A percentile compares a stretch with the other conserved stretches of the same genome.
Evolutionary conservation across 2,888 invertebrate genomes (phyloP).

Genomic region (Athrips mouffetella): DNA sequence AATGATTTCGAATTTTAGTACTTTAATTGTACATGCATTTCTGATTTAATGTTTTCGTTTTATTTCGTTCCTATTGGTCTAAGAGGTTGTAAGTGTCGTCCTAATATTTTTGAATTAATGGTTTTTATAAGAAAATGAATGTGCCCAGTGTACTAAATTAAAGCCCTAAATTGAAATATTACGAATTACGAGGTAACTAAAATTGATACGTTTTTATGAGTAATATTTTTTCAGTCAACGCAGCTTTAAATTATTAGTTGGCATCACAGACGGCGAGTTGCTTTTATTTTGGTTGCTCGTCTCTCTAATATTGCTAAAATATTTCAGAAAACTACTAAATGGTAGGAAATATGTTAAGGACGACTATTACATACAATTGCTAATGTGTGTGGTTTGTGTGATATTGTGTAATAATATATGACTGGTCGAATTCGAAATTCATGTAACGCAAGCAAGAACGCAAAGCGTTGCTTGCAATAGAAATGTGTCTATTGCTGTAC

Average conservation of each 20-base stretch:
- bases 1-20: slow-evolving; percentile 3
- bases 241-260: too few species aligned
- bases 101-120: neutral
- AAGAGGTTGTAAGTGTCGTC: slow-evolving; percentile 24
- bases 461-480: slow-evolving; percentile 49
- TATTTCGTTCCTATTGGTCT: slow-evolving; percentile 50
- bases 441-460: slow-evolving; percentile 52
- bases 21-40: slow-evolving; percentile 26
- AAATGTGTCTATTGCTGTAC: slow-evolving; percentile 46
- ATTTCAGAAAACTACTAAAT: neutral
- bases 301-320: too few species aligned
- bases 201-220: neutral
- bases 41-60: slow-evolving; percentile 18
- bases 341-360: neutral
- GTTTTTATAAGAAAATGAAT: neutral
- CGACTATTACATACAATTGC: slow-evolving; percentile 21
- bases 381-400: slow-evolving; percentile 45
- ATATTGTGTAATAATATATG: slow-evolving; percentile 58
- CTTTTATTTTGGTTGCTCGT: too few species aligned
- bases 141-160: neutral
- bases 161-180: neutral
- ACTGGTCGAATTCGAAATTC: slow-evolving; percentile 56
- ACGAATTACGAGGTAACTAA: neutral
- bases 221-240: too few species aligned
- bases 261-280: too few species aligned